Evolutionary conservation across 2,113 vertebrate species (phyloP), one percentile per base, ranked within the genome.

Genomic region (Drymodes brunneopygia): DNA sequence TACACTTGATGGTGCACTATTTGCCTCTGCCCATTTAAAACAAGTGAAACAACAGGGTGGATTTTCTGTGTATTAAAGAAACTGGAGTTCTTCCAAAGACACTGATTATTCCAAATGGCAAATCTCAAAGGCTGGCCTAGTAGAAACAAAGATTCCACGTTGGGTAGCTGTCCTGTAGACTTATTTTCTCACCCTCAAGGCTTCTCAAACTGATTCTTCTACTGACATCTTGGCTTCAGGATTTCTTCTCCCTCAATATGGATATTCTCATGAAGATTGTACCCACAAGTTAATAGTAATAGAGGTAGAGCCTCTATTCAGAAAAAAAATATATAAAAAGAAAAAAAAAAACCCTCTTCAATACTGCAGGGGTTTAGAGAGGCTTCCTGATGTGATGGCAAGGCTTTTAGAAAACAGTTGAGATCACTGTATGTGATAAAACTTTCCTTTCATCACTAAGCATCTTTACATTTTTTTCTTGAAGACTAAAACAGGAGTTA

Each of bases 21-120:
- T 86, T 83, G 82, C 69, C 61, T 72, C 89, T 96, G 91, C 67
- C 67, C 94, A 8, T 85, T 97, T 82, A 60, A 40, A 83, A 82
- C 54, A 71, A 75, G 61, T 27, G 12, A 83, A 93, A 74, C 53
- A 95, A 72, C 47, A 86, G 88, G 84, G 48, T 72, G 33, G 47
- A 28, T 96, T 93, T 75, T 67, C 70, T 88, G 20, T 60, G 31
- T 56, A 82, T 74, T 57, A 67, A 94, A 78, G 73, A 89, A 81
- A 48, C 44, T 96, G 69, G 88, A 93, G 81, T 69, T 58, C 18
- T 51, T 96, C 88, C 72, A 82, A 74, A 47, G 33, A 4, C 58
- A 45, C 53, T 36, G 51, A 81, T 92, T 60, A 79, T 74, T 81
- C 60, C 80, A 81, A 92, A 91, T 81, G 62, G 80, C 85, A 44